Evolutionary conservation across 2,888 invertebrate genomes (phyloP).

Genomic region (Geophilus truncorum): DNA sequence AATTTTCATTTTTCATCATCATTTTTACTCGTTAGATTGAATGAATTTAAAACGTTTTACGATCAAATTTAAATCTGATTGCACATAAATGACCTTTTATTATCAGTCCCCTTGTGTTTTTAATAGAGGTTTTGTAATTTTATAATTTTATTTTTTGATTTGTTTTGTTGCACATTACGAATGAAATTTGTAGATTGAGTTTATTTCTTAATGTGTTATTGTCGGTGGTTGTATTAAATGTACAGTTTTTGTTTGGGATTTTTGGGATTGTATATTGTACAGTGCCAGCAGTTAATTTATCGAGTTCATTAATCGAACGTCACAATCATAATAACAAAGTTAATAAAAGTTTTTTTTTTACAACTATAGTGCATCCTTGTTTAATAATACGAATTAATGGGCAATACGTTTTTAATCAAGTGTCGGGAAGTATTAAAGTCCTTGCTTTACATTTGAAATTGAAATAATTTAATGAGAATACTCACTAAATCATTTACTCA

Average conservation of each 20-base stretch:
- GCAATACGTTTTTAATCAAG: too few species aligned
- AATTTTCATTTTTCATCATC: background rate
- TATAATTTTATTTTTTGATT: background rate
- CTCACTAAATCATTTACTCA: too few species aligned
- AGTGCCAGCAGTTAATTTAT: conserved; percentile 10
- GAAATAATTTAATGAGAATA: too few species aligned
- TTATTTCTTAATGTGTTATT: background rate
- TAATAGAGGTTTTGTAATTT: background rate
- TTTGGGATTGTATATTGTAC: background rate
- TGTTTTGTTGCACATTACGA: too few species aligned
- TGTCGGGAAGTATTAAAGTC: too few species aligned
- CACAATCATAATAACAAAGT: conserved; percentile 1
- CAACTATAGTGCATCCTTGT: background rate
- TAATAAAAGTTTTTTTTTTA: background rate
- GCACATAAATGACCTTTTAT: background rate
- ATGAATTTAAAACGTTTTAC: background rate
- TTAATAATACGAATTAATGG: background rate
- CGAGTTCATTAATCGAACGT: background rate
- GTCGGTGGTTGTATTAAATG: conserved; percentile 10
- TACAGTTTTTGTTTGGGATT: background rate
- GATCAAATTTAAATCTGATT: background rate
- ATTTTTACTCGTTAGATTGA: background rate
- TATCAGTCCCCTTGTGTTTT: background rate
- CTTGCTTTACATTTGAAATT: too few species aligned
- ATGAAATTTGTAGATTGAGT: too few species aligned